Evolutionary conservation across 2,113 vertebrate genomes (phyloP), one percentile per base, ranked within the genome.

Genomic region (Mirza zaza): DNA sequence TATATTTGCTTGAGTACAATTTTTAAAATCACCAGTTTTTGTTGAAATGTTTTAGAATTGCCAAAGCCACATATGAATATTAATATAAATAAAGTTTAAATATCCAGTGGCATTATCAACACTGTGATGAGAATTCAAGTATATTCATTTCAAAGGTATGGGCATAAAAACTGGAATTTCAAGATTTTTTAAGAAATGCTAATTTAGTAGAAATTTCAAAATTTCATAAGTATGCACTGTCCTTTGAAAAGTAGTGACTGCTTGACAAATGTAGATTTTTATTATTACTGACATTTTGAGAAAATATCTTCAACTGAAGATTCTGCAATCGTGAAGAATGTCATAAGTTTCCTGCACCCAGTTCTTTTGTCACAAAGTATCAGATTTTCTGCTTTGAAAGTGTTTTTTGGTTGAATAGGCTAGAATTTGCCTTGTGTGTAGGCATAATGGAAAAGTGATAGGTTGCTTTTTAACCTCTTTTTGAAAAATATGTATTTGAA

Each of bases 181-280:
- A 82, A 55, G 15, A n/a, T 82, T 91, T 95, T 81, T 91, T 95
- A 73, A 52, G 90, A 95, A 94, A 85, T 63, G 52, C 52, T 73
- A 61, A 90, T 84, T 84, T 76, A 85, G 67, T 61, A 85, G 81
- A 92, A 86, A 79, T 63, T 87, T 80, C 70, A 34, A 79, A 59
- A 50, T 93, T 87, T 92, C n/a, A 0, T 52, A 71, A 76, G 23
- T 52, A 68, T 50, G 34, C 6, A 27, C 36, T 6, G 15, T 85
- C 17, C 73, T 45, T 90, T 88, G 39, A 61, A 94, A 87, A 80
- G 63, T 11, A 50, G 65, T 36, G 18, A 71, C 52, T 55, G 39
- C 73, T 76, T 92, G 95, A 96, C 29, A 90, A 82, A 94, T 92
- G 76, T 65, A 3, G 36, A 52, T 65, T 96, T 95, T 95, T 84